Base-by-base conservation (phyloP, 2,113 vertebrate genomes). In the Odocoileus virginianus region DNA sequence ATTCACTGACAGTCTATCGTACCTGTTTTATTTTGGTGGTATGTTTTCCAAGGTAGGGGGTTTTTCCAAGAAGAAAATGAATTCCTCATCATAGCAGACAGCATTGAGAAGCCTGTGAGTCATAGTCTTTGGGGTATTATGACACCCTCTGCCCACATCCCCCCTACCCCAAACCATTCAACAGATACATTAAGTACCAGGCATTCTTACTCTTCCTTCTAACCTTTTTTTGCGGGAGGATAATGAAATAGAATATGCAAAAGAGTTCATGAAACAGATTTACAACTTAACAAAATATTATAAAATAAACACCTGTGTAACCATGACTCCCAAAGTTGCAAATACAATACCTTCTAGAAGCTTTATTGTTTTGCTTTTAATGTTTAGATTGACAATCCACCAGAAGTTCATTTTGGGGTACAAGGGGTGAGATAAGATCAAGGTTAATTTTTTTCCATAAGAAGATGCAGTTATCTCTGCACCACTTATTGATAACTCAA, bases 211-310 rank as follows among this genome's bases (percentile, higher is more conserved):
- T 89, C 64, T 60, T 89, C 54, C 54, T 83, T 71, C 50, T 61
- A 89, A 25, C 33, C 36, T 52, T 28, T 7, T 67, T 76, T 86
- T 1, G 6, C 50, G 50, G 60, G 16, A 33, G 8, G 43, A 43
- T 55, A 16, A 27, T 81, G 36, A 97, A 85, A 85, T 79, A 92
- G 15, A 71, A 88, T 52, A 87, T n/a, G 76, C 23, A 43, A 79
- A 92, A 61, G 8, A 93, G 47, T 25, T 93, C 25, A 28, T 23
- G 61, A 78, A 84, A 61, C 43, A 79, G 67, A 83, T 74, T 55
- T 94, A 54, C 12, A 94, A 19, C 16, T 96, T 96, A 91, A 58
- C 58, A 88, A 85, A 94, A 87, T 90, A 58, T n/a, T 84, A 64
- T 7, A 52, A 74, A 92, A 74, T 86, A 92, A 67, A 91, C 55